Conservation (phyloP, 2,113 vertebrate species). For the Cyanoliseus patagonus region DNA sequence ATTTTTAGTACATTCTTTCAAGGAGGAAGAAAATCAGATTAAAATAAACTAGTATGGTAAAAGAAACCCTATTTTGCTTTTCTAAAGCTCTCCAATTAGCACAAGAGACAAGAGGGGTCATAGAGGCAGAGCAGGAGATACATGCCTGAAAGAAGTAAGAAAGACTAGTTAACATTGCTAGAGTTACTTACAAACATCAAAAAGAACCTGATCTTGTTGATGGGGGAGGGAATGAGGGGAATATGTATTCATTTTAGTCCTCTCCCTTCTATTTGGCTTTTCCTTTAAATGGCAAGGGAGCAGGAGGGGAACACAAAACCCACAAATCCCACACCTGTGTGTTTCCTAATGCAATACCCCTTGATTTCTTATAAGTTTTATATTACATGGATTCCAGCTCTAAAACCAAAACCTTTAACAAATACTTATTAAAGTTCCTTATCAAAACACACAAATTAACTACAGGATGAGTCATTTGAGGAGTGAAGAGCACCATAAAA, state of each 20-base stretch:
- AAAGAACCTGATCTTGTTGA: neutral
- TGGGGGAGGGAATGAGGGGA: rapidly evolving
- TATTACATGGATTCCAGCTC: neutral
- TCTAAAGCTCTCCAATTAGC: neutral
- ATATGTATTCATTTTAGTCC: neutral
- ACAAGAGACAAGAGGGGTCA: neutral
- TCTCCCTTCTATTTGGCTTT: neutral
- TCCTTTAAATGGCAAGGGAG: neutral
- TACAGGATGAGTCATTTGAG: neutral
- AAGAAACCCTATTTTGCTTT: neutral
- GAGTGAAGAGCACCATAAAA: neutral
- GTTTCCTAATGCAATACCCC: neutral
- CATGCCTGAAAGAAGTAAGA: neutral
- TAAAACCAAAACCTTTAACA: neutral
- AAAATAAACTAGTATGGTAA: neutral
- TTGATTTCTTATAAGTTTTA: neutral
- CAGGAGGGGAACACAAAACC: neutral
- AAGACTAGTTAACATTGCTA: neutral
- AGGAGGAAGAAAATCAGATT: neutral
- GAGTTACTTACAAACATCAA: neutral
- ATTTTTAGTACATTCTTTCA: neutral
- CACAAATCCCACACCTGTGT: neutral
- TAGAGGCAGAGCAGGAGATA: neutral
- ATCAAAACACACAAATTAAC: neutral
- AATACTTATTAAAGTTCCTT: neutral